phyloP scores from a whole-genome alignment of 2,113 vertebrate genomes.

The Gobius niger region DNA sequence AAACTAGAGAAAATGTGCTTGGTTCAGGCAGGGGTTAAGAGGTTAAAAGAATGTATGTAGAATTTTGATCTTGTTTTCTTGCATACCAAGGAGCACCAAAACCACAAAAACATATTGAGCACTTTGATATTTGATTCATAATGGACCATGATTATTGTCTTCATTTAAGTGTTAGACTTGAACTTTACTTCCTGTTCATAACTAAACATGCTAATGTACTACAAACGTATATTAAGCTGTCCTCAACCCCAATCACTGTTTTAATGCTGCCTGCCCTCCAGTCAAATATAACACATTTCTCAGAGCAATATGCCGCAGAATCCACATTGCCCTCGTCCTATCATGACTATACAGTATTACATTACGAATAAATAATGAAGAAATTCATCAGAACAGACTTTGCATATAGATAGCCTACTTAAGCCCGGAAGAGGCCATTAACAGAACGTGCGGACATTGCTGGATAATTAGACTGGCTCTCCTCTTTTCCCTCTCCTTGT shows the following conservation, averaged over 20 bases:
- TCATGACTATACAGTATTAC: constrained; percentile 69
- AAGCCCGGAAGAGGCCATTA: constrained; percentile 73
- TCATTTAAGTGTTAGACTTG: background rate
- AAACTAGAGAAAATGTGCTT: no score
- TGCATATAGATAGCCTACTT: constrained; percentile 86
- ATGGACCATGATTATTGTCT: no score
- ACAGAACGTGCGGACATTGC: constrained; percentile 71
- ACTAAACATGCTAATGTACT: background rate
- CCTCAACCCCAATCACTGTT: background rate
- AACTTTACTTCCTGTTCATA: background rate
- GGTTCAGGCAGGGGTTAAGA: no score
- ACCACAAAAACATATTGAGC: no score
- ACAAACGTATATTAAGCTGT: background rate
- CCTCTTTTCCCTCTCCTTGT: constrained; percentile 48
- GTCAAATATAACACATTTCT: constrained; percentile 26
- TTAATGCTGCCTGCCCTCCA: background rate
- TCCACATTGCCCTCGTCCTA: constrained; percentile 58
- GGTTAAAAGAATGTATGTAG: no score
- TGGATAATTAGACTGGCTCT: constrained; percentile 72
- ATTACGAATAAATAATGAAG: constrained; percentile 83
- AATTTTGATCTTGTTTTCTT: no score
- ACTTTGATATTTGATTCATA: no score
- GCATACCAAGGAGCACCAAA: no score
- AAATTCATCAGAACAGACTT: constrained; percentile 80
- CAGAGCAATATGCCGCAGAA: constrained; percentile 32